Evolutionary conservation across 2,797 vertebrate genomes (phyloP), one percentile per base, ranked within the genome.

Genomic region (Rhabdophis nuchalis): DNA sequence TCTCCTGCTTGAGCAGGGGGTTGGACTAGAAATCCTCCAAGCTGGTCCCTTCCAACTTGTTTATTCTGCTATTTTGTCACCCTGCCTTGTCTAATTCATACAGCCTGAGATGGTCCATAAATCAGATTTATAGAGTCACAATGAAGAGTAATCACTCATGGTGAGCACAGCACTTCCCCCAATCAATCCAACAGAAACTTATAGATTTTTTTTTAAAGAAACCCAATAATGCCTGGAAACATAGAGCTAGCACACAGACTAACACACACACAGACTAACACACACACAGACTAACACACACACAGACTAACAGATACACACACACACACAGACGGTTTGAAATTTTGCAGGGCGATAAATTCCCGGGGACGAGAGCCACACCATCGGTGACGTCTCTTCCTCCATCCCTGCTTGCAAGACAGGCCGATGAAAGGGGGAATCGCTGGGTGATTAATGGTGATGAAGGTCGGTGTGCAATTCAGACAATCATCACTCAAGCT

Each of bases 401-500:
- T 0, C 16, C 0, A n/a, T 16, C 20, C 4, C 32, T 14, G 58
- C 56, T 91, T 10, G 3, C 10, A n/a, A 25, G 0, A 25, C 8
- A 12, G 9, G 23, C 10, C 90, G 2, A n/a, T 72, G 6, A 1
- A 61, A 36, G 18, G 0, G 61, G 5, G 61, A 93, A 6, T 0
- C 2, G 9, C 0, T 88, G 0, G n/a, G 87, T 72, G 54, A 77
- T 64, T 89, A 5, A 46, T 1, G 20, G 57, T 2, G 25, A 41
- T 58, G 4, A 36, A 1, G 72, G 18, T 46, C 18, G 20, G 72
- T 87, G 32, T 1, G 5, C 32, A 0, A 61, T 89, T 13, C 50
- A 88, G n/a, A 20, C 29, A 60, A 25, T 20, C 7, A 92, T 92
- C 89, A 11, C 53, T 58, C 64, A 77, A 94, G 95, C 87, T 68